Percentiles rank a stretch among this genome's conserved stretches.
phyloP scores from a whole-genome alignment of 92 coral and sea anemone genomes.

The Phenganax stokvisi region DNA sequence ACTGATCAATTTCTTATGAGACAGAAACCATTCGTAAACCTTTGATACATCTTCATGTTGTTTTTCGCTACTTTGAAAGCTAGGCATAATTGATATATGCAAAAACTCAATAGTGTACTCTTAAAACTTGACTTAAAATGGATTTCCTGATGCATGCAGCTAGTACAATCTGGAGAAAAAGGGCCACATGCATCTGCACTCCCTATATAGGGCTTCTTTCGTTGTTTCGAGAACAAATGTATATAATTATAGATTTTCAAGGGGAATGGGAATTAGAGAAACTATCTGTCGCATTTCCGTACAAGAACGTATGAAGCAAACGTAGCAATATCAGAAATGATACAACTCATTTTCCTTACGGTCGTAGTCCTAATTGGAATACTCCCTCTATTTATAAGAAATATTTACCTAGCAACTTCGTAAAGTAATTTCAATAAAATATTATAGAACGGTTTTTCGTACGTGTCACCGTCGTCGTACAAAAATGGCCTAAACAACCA shows the following conservation, averaged over 20 bases:
- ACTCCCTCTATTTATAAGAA: not conserved
- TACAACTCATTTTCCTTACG: no score
- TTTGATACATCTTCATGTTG: conserved; percentile 86
- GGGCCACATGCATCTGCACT: no score
- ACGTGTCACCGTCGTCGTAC: conserved; percentile 93
- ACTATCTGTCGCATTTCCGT: no score
- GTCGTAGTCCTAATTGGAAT: no score
- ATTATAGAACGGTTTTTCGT: conserved; percentile 86
- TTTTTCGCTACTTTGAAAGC: conserved; percentile 74
- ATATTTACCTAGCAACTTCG: conserved; percentile 89
- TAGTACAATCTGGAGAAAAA: no score
- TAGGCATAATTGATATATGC: conserved; percentile 8
- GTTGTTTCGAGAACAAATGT: no score
- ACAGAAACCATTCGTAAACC: conserved; percentile 86
- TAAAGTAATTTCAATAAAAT: conserved; percentile 85
- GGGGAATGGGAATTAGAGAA: no score
- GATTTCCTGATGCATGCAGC: not conserved
- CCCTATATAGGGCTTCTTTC: no score
- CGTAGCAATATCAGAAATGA: no score
- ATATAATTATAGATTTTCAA: no score
- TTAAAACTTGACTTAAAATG: not conserved
- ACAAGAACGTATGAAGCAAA: no score
- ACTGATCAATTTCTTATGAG: conserved; percentile 72
- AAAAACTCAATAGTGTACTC: not conserved
- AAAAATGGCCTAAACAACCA: conserved; percentile 65